Conservation (phyloP, 2,888 invertebrate species). For the Acanthosepion lycidas region DNA sequence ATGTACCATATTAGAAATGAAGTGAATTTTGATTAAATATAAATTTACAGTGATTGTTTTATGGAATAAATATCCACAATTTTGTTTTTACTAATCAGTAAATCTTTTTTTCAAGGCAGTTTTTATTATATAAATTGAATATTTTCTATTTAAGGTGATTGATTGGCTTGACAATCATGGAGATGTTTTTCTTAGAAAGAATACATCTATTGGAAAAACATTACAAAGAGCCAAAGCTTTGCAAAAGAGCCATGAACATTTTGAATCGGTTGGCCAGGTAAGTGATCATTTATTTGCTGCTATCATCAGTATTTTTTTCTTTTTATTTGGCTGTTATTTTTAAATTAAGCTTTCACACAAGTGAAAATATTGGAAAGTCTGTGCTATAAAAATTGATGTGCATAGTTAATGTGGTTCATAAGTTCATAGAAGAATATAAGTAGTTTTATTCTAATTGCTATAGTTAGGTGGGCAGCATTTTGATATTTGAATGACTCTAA, state of each 20-base stretch:
- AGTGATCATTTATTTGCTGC: conserved; percentile 63
- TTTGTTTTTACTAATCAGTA: too few relatives aligned
- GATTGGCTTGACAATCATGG: conserved; percentile 99
- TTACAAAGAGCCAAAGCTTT: conserved; percentile 94
- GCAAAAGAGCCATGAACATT: conserved; percentile 98
- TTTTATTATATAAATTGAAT: background rate
- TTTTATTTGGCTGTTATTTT: background rate
- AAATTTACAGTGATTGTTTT: too few relatives aligned
- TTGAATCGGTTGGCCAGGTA: conserved; percentile 97
- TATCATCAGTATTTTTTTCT: background rate
- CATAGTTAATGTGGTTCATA: too few relatives aligned
- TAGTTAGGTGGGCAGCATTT: background rate
- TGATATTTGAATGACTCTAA: background rate
- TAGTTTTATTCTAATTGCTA: background rate
- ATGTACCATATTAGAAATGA: too few relatives aligned
- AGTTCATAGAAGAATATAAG: background rate
- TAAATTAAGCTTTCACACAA: too few relatives aligned
- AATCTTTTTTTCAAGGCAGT: background rate
- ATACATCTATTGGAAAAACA: conserved; percentile 96
- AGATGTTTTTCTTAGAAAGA: conserved; percentile 95
- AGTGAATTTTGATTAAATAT: too few relatives aligned
- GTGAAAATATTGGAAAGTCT: too few relatives aligned
- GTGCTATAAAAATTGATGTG: too few relatives aligned
- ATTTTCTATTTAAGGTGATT: conserved; percentile 81
- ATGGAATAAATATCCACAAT: too few relatives aligned